Conservation (phyloP, 1,140 invertebrate genomes). For the Trachelipus rathkii region DNA sequence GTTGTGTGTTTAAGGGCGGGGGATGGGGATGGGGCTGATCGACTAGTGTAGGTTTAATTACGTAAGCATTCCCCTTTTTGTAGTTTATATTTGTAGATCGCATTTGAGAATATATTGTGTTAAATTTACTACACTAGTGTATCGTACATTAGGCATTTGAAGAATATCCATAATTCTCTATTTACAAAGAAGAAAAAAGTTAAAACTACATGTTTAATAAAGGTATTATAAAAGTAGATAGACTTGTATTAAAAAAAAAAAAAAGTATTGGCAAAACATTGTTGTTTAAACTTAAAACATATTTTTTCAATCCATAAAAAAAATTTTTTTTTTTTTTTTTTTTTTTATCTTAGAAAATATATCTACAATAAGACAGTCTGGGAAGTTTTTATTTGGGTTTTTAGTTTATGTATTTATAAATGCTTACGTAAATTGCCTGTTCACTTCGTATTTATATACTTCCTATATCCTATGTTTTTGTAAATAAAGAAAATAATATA, state of each 20-base stretch:
- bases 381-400: not conserved
- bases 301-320: not conserved
- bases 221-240: too few species aligned
- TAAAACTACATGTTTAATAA: too few species aligned
- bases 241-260: too few species aligned
- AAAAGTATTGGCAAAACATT: too few species aligned
- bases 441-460: not conserved
- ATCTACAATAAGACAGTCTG: not conserved
- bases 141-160: too few species aligned
- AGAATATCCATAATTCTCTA: too few species aligned
- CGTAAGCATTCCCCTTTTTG: not conserved
- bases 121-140: too few species aligned
- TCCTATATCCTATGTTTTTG: too few species aligned
- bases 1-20: not conserved
- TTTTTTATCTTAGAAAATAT: not conserved
- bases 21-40: not conserved
- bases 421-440: slow-evolving; percentile 6
- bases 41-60: not conserved
- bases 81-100: not conserved
- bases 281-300: not conserved
- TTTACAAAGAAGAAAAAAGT: too few species aligned
- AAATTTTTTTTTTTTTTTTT: not conserved
- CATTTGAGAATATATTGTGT: too few species aligned
- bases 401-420: not conserved
- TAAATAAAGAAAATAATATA: too few species aligned